Conservation (phyloP, 2,113 vertebrate species). For the Nycticebus coucang region DNA sequence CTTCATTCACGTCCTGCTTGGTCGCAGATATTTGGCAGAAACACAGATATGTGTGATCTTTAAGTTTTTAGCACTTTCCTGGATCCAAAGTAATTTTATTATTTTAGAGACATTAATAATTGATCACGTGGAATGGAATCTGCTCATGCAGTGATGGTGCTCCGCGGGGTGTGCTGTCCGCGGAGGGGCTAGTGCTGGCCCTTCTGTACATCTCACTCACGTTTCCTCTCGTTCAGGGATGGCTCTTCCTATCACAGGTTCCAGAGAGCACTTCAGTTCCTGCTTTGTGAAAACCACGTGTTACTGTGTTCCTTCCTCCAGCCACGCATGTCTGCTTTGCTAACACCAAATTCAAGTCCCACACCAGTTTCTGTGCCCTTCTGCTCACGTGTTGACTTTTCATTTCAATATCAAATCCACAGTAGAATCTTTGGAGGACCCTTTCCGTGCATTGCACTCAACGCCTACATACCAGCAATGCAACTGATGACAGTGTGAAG, state of each 20-base stretch:
- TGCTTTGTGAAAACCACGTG: slow-evolving; percentile 15
- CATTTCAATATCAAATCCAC: not conserved
- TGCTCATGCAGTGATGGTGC: slow-evolving; percentile 56
- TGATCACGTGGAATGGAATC: slow-evolving; percentile 47
- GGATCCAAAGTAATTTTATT: slow-evolving; percentile 57
- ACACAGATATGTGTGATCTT: not conserved
- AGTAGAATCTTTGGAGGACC: not conserved
- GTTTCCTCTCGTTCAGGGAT: not conserved
- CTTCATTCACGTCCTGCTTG: slow-evolving; percentile 20
- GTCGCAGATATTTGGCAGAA: slow-evolving; percentile 15
- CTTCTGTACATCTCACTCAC: not conserved
- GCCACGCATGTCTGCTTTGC: not conserved
- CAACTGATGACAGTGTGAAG: not conserved
- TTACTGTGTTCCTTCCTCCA: not conserved
- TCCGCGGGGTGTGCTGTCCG: not conserved
- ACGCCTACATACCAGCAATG: not conserved
- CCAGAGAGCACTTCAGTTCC: not conserved
- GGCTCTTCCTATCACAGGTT: not conserved
- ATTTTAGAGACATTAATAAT: slow-evolving; percentile 67
- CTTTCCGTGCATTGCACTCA: not conserved
- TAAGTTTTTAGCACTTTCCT: slow-evolving; percentile 53
- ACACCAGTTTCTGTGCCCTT: not conserved
- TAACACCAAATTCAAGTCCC: not conserved
- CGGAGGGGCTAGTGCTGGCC: not conserved
- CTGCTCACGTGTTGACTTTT: not conserved